Conservation (phyloP, 2,797 vertebrate species). For the Schizothorax lantsangensis region DNA sequence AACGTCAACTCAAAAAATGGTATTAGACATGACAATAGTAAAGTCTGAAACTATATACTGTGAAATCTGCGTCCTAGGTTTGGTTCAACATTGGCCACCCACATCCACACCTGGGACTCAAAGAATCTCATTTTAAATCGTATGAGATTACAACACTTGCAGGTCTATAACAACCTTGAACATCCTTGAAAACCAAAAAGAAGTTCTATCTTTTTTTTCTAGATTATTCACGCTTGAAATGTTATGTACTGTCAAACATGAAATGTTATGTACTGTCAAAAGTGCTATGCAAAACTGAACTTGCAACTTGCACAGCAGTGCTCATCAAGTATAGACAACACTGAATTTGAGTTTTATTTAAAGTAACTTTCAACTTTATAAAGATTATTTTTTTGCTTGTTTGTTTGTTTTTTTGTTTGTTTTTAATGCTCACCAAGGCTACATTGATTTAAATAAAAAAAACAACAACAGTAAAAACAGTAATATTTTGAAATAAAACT, state of each 20-base stretch:
- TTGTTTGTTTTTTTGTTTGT: no score
- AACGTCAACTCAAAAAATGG: neutral
- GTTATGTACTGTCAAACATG: neutral
- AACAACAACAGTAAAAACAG: no score
- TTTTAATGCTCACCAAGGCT: neutral
- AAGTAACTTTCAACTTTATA: no score
- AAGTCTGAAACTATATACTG: neutral
- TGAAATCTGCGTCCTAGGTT: neutral
- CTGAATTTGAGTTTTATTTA: neutral
- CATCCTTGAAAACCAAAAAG: neutral
- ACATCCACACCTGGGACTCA: neutral
- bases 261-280: neutral
- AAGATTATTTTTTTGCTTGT: no score
- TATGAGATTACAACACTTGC: neutral
- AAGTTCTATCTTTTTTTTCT: neutral
- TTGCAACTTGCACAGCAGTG: no score
- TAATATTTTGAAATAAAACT: no score
- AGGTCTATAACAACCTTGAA: neutral
- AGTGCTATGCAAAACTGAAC: neutral
- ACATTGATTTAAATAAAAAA: no score
- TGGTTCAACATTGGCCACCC: no score
- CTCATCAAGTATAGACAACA: neutral
- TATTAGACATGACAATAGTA: neutral
- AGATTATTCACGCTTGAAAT: neutral
- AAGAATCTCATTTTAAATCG: neutral